A percentile compares a stretch with the other conserved stretches of the same genome.
Conservation (phyloP, 1,140 invertebrate species). For the Chrysoperla carnea region DNA sequence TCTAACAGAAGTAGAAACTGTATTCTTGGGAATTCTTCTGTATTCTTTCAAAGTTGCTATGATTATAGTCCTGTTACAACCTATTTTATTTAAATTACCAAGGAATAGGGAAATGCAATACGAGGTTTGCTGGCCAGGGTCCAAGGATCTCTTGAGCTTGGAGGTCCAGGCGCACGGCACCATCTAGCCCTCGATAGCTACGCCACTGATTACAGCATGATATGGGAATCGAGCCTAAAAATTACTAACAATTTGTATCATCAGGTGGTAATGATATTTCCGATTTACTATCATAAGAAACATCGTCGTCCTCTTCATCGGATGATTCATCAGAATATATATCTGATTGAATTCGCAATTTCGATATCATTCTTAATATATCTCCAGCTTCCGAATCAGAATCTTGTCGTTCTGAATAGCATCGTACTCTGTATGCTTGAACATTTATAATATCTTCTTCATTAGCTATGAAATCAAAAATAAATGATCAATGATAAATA, state of each 20-base stretch:
- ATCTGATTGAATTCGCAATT: conserved; percentile 14
- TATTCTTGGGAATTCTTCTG: too few relatives aligned
- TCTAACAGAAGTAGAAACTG: too few relatives aligned
- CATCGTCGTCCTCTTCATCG: conserved; percentile 28
- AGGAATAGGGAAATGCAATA: too few relatives aligned
- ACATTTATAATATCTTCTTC: conserved; percentile 10
- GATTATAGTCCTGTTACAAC: too few relatives aligned
- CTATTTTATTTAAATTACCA: too few relatives aligned
- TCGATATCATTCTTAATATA: conserved; percentile 12
- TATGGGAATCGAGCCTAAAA: background rate
- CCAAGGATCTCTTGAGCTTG: too few relatives aligned
- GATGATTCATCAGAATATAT: conserved; percentile 31
- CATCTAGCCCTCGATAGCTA: too few relatives aligned
- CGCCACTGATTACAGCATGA: too few relatives aligned
- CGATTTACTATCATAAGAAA: conserved; percentile 33
- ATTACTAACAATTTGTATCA: conserved; percentile 46
- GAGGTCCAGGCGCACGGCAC: too few relatives aligned
- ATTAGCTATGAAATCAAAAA: conserved; percentile 8
- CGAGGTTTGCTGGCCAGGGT: too few relatives aligned
- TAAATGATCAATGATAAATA: too few relatives aligned
- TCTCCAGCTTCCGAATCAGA: conserved; percentile 13
- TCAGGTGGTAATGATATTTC: conserved; percentile 38
- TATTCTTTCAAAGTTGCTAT: too few relatives aligned
- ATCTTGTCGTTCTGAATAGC: background rate
- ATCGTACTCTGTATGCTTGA: background rate